Base-by-base conservation (phyloP, 2,113 vertebrate genomes). In the Alosa alosa region DNA sequence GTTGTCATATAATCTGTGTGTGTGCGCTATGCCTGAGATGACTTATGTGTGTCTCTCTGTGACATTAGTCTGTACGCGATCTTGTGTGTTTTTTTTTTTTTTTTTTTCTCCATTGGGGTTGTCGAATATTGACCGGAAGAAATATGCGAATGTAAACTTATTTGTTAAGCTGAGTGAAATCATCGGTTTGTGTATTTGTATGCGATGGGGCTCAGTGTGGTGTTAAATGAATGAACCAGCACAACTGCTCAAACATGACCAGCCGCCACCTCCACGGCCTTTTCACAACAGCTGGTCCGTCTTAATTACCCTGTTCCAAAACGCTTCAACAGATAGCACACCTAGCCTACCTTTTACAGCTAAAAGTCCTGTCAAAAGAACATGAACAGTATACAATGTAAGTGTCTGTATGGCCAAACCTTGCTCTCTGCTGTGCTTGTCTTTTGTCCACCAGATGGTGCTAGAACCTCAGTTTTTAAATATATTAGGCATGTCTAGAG, bases 1-100 rank as follows among this genome's bases (percentile, higher is more conserved):
- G 39, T 94, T 92, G 91, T 92, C 83, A 88, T 86, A 83, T 86
- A 88, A 89, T 91, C 64, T 84, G 18, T 81, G 31, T 78, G 83
- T 49, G 11, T 10, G 9, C 6, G 11, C 60, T 25, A 13, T 25
- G n/a, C 2, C 6, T 72, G 4, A n/a, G 20, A 15, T 9, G 60
- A 22, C 60, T 44, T 44, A 7, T 6, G 9, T 39, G 31, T 15
- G 82, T 60, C 36, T 46, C 6, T 81, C 9, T 72, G 55, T 75
- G 81, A 22, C 81, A 64, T 88, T 87, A 3, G 2, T 49, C 6
- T 82, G 55, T 83, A 45, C 45, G 72, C 81, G 17, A 18, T 39
- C 72, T 78, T 78, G 31, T 83, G 9, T 52, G 2, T 11, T 0
- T 13, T 5, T 31, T 55, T 17, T 36, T 36, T 36, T 36, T 13